Evolutionary conservation across 1,140 invertebrate genomes (phyloP).

Genomic region (Cydia splendana): DNA sequence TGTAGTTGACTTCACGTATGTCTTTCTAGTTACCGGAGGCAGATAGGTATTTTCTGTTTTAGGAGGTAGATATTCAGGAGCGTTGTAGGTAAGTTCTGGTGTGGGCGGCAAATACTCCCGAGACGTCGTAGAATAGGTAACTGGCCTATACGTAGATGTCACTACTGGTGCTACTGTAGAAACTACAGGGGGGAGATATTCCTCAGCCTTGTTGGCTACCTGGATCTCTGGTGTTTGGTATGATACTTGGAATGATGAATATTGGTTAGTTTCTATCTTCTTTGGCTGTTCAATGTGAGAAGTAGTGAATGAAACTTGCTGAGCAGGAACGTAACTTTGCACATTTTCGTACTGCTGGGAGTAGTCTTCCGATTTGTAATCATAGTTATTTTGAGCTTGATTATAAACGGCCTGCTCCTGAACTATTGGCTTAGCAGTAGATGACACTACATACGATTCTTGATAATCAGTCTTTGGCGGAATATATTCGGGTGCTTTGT

Average conservation of each 20-base stretch:
- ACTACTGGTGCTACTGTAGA: conserved; percentile 52
- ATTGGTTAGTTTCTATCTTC: conserved; percentile 53
- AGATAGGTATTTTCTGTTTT: conserved; percentile 37
- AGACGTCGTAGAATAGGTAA: conserved; percentile 53
- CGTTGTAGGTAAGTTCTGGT: conserved; percentile 33
- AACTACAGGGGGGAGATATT: conserved; percentile 68
- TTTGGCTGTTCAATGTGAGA: conserved; percentile 46
- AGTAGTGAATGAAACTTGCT: conserved; percentile 47
- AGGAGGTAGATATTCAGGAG: conserved; percentile 36
- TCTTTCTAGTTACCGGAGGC: conserved; percentile 41
- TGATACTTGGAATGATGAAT: conserved; percentile 50
- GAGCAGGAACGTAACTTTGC: conserved; percentile 40
- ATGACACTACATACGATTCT: conserved; percentile 53
- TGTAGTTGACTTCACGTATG: conserved; percentile 54
- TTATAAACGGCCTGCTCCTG: conserved; percentile 48
- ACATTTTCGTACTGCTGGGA: conserved; percentile 53
- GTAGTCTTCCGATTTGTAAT: conserved; percentile 52
- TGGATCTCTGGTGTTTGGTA: conserved; percentile 67
- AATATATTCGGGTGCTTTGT: conserved; percentile 67
- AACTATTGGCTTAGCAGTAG: conserved; percentile 50
- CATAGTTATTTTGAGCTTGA: conserved; percentile 51
- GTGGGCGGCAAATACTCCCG: conserved; percentile 57
- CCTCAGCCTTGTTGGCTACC: conserved; percentile 63
- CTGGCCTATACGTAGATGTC: conserved; percentile 59
- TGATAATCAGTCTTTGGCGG: conserved; percentile 60